Evolutionary conservation across 2,113 vertebrate genomes (phyloP), one percentile per base, ranked within the genome.

Genomic region (Gracilinanus agilis): DNA sequence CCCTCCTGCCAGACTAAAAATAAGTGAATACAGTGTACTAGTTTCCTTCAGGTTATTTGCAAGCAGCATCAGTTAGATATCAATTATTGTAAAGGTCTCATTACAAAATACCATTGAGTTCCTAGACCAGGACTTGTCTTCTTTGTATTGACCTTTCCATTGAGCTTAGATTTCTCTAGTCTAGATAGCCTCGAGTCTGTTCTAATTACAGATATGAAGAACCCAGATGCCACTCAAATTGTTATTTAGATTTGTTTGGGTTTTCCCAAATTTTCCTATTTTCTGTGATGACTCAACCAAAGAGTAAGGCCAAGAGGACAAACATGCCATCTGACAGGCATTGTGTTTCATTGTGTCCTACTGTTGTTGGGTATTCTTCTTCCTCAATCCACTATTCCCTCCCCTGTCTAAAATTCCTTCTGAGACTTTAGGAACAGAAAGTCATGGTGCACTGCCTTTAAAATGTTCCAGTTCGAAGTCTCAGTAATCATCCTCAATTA

Each of bases 381-480:
- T 49, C 49, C 5, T 49, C 49, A 49, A 49, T 49, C 49, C 49
- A 49, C 49, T 49, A 49, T 49, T 49, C 49, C 49, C 49, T 49
- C 2, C 2, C 2, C 49, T 49, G 49, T 49, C 49, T 49, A 49
- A 49, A 49, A 49, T 49, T 95, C 90, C 93, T 92, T 75, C 0
- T 55, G 61, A 92, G 53, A 4, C 55, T 93, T 96, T 40, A 92
- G 89, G 96, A 92, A 89, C 49, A 23, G 88, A 96, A 61, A 93
- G 83, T 93, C 58, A 34, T 95, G 61, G 89, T 94, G 44, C 24
- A 90, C 58, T 94, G 93, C 95, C 13, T 54, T 3, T 96, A 92
- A 95, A 94, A 91, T 93, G 61, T 95, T 55, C 94, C n/a, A 13
- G 67, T n/a, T n/a, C n/a, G n/a, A n/a, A n/a, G n/a, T n/a, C n/a